A percentile compares a stretch with the other conserved stretches of the same genome.
phyloP scores from a whole-genome alignment of 2,888 invertebrate species.

The Halictus ligatus region DNA sequence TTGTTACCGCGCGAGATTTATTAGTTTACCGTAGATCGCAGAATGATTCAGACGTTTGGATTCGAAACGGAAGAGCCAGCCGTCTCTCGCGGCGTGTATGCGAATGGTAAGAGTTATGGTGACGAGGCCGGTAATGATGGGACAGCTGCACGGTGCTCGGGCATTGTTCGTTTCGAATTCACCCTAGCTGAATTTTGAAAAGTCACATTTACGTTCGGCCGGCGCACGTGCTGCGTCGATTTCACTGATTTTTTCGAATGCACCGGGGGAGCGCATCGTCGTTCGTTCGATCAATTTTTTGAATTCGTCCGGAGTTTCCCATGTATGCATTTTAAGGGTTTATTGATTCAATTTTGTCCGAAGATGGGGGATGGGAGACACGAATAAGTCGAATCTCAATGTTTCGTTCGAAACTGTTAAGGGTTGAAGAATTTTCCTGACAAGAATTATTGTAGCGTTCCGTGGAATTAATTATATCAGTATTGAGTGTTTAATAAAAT shows the following conservation, averaged over 20 bases:
- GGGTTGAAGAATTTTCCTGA: too few relatives aligned
- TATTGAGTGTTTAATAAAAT: too few relatives aligned
- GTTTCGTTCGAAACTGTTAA: too few relatives aligned
- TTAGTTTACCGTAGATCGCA: not conserved
- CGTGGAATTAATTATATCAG: too few relatives aligned
- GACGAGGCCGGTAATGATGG: conserved; percentile 73
- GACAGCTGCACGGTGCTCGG: conserved; percentile 75
- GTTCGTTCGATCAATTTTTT: conserved; percentile 44
- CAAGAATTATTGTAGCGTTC: too few relatives aligned
- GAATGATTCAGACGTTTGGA: conserved; percentile 31
- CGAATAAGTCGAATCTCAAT: too few relatives aligned
- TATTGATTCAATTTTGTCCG: not conserved
- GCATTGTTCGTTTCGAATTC: conserved; percentile 78
- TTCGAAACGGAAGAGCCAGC: conserved; percentile 33
- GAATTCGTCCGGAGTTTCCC: not conserved
- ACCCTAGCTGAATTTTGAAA: conserved; percentile 80
- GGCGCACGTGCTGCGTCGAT: conserved; percentile 64
- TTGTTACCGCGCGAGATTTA: conserved; percentile 10
- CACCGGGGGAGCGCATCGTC: conserved; percentile 39
- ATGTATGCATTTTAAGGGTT: not conserved
- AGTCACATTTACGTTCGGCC: conserved; percentile 74
- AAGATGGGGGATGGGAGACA: not conserved
- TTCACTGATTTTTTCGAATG: conserved; percentile 45
- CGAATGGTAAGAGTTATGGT: conserved; percentile 67
- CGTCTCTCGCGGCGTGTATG: conserved; percentile 8